Evolutionary conservation across 1,140 invertebrate species (phyloP).

Genomic region (Dreissena rostriformis): DNA sequence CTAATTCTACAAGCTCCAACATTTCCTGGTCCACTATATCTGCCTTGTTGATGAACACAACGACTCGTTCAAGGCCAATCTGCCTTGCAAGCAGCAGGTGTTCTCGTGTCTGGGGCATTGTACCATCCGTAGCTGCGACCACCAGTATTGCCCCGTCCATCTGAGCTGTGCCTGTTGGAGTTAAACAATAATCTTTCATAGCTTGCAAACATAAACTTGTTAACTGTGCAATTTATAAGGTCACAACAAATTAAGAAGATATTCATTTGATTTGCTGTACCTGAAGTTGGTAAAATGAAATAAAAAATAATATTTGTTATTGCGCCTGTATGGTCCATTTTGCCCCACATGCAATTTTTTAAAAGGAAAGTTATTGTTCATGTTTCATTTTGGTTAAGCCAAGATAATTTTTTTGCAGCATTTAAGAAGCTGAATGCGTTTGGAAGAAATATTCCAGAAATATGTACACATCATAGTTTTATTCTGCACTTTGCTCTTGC

Average conservation of each 20-base stretch:
- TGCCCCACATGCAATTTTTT: too few relatives aligned
- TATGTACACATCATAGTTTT: too few relatives aligned
- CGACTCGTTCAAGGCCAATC: slow-evolving; percentile 95
- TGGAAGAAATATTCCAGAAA: too few relatives aligned
- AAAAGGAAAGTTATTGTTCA: background rate
- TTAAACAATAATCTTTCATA: slow-evolving; percentile 85
- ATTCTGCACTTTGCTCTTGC: too few relatives aligned
- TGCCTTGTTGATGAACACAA: slow-evolving; percentile 98
- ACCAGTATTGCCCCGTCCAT: slow-evolving; percentile 99
- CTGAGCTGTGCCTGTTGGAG: slow-evolving; percentile 93
- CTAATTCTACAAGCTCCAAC: slow-evolving; percentile 98
- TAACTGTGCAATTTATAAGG: background rate
- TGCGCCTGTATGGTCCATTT: too few relatives aligned
- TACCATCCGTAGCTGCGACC: slow-evolving; percentile 98
- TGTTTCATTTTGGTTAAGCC: too few relatives aligned
- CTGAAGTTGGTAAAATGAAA: background rate
- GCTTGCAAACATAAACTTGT: background rate
- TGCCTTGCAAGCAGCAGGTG: slow-evolving; percentile 98
- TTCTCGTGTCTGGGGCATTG: slow-evolving; percentile 99
- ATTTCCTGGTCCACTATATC: slow-evolving; percentile 95
- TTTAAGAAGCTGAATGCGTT: too few relatives aligned
- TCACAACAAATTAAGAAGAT: background rate
- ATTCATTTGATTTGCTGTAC: background rate
- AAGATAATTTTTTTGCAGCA: too few relatives aligned
- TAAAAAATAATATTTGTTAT: background rate